Percentiles rank a stretch among this genome's conserved stretches.
Conservation (phyloP, 1,140 invertebrate genomes). For the Pachypeltis micranthus region DNA sequence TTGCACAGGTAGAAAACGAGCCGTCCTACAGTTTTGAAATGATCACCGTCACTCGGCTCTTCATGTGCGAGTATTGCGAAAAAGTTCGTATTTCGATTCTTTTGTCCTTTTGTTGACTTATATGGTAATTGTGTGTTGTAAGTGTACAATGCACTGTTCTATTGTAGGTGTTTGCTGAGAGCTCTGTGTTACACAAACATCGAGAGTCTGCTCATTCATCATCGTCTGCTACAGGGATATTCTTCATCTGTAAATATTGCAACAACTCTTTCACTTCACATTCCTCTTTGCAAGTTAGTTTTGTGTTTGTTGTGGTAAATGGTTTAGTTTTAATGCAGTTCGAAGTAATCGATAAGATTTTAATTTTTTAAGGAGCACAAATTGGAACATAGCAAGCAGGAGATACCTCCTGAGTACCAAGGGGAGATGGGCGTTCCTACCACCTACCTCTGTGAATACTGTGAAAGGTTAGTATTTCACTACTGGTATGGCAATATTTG, state of each 20-base stretch:
- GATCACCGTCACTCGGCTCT: slow-evolving; percentile 17
- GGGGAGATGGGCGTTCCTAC: slow-evolving; percentile 13
- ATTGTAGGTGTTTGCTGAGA: background rate
- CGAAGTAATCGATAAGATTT: background rate
- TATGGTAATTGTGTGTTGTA: background rate
- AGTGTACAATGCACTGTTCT: too few species aligned
- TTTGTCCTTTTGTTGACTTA: background rate
- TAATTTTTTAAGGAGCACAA: slow-evolving; percentile 2
- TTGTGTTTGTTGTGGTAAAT: background rate
- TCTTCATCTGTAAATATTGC: slow-evolving; percentile 26
- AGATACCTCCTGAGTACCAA: slow-evolving; percentile 20
- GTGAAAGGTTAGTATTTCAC: slow-evolving; percentile 15
- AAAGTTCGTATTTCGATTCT: background rate
- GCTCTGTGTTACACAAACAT: background rate
- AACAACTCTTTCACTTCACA: slow-evolving; percentile 12
- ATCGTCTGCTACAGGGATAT: background rate
- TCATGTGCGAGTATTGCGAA: slow-evolving; percentile 26
- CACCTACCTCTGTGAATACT: slow-evolving; percentile 24
- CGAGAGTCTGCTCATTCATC: background rate
- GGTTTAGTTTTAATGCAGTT: background rate
- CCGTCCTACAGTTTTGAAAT: slow-evolving; percentile 11
- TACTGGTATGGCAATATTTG: too few species aligned
- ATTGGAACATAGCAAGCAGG: slow-evolving; percentile 5
- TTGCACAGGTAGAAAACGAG: background rate
- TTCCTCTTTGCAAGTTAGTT: background rate